Conservation (phyloP, 2,797 vertebrate genomes). For the Rhabdophis nuchalis region DNA sequence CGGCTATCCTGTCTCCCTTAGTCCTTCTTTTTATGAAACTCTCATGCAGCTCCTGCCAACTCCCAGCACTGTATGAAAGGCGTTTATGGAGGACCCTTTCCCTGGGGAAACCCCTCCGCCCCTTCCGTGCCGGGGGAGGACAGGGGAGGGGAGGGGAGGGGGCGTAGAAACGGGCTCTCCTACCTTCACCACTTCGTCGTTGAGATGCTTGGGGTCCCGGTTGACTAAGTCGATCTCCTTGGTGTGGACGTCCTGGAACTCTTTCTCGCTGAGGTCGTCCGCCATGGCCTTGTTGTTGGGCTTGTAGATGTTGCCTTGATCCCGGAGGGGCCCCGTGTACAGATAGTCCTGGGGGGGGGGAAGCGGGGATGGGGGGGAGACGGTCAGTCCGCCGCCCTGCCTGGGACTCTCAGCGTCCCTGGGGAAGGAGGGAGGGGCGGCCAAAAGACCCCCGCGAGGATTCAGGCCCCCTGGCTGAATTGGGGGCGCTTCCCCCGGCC, state of each 20-base stretch:
- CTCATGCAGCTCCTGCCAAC: no score
- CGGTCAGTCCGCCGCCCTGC: neutral
- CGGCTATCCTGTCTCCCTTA: no score
- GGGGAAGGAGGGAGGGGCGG: neutral
- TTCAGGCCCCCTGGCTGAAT: neutral
- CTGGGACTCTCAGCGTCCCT: no score
- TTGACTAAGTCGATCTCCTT: slow-evolving; percentile 98
- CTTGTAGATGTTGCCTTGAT: slow-evolving; percentile 98
- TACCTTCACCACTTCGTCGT: slow-evolving; percentile 96
- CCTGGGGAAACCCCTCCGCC: neutral
- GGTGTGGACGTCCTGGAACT: slow-evolving; percentile 86
- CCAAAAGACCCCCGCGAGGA: neutral
- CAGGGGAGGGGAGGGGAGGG: accelerated
- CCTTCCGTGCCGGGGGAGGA: no score
- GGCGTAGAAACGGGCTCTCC: slow-evolving; percentile 29
- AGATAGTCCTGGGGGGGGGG: slow-evolving; percentile 79
- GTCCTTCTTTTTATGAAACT: no score
- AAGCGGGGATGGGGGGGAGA: slow-evolving; percentile 8
- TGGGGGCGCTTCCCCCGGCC: no score
- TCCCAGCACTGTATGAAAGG: no score
- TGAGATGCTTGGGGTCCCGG: slow-evolving; percentile 91
- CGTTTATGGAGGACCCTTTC: no score
- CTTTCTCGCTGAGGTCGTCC: slow-evolving; percentile 88
- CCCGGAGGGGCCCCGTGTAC: slow-evolving; percentile 88
- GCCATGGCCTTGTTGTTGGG: slow-evolving; percentile 98